phyloP scores from a whole-genome alignment of 2,888 invertebrate genomes.

The Anthophora plumipes region DNA sequence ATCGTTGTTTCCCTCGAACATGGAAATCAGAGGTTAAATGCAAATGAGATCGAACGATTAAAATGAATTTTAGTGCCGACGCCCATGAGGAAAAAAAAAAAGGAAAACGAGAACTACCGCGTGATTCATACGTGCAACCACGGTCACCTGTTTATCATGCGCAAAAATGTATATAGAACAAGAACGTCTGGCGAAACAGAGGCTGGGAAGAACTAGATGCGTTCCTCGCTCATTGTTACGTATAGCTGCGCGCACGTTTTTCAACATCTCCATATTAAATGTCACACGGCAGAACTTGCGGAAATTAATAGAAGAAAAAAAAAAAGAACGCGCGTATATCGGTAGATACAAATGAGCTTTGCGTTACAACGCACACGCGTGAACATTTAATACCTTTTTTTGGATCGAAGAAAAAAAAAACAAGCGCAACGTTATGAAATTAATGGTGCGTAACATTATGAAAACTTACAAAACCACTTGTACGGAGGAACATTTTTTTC shows the following conservation, averaged over 20 bases:
- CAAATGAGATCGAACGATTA: not conserved
- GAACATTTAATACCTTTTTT: not conserved
- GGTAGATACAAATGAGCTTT: not conserved
- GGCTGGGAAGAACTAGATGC: not conserved
- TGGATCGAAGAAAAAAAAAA: not conserved
- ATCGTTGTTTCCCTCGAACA: not conserved
- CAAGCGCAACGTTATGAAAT: not conserved
- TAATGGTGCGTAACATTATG: not conserved
- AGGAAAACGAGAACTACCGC: too few species aligned
- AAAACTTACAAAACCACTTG: not conserved
- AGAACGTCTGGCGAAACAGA: not conserved
- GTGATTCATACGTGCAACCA: not conserved
- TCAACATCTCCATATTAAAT: not conserved
- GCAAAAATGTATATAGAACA: not conserved
- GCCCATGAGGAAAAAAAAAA: not conserved
- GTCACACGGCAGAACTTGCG: not conserved
- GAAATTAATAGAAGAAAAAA: not conserved
- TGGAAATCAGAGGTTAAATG: not conserved
- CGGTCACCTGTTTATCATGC: not conserved
- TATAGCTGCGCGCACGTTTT: not conserved
- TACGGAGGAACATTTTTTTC: not conserved
- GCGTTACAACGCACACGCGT: not conserved
- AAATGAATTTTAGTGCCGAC: slow-evolving; percentile 10
- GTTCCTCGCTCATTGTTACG: too few species aligned
- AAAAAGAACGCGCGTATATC: too few species aligned